phyloP scores from a whole-genome alignment of 2,797 vertebrate species.

The Danio choprae region DNA sequence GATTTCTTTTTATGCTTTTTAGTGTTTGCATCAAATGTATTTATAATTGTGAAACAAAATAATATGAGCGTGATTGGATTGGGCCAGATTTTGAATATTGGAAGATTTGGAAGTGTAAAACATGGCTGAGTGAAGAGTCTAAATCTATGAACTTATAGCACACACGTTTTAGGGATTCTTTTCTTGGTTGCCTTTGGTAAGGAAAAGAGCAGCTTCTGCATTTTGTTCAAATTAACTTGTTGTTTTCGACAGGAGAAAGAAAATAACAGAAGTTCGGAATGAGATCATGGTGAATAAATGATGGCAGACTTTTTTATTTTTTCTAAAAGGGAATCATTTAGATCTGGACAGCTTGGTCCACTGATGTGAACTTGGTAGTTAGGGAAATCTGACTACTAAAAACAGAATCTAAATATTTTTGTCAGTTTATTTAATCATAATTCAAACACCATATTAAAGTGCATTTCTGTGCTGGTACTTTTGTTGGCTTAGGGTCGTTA shows the following conservation, averaged over 20 bases:
- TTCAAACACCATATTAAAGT: too few relatives aligned
- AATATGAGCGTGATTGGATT: not conserved
- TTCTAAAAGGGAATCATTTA: not conserved
- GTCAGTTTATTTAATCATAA: too few relatives aligned
- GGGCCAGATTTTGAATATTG: not conserved
- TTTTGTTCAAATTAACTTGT: not conserved
- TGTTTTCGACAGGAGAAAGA: not conserved
- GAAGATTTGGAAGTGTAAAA: not conserved
- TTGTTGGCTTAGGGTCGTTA: too few relatives aligned
- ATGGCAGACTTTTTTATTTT: constrained; percentile 12
- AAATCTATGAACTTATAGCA: too few relatives aligned
- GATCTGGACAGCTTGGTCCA: not conserved
- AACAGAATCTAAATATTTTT: too few relatives aligned
- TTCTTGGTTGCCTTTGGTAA: not conserved
- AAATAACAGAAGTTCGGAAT: not conserved
- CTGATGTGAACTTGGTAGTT: not conserved
- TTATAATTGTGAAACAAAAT: too few relatives aligned
- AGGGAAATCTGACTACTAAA: too few relatives aligned
- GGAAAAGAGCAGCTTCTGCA: constrained; percentile 2
- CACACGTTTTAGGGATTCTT: not conserved
- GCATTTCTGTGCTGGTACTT: too few relatives aligned
- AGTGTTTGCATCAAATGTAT: too few relatives aligned
- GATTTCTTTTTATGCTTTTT: too few relatives aligned
- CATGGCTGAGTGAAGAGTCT: not conserved
- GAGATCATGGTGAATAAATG: not conserved